Evolutionary conservation across 2,113 vertebrate genomes (phyloP).

Genomic region (Nanger granti): DNA sequence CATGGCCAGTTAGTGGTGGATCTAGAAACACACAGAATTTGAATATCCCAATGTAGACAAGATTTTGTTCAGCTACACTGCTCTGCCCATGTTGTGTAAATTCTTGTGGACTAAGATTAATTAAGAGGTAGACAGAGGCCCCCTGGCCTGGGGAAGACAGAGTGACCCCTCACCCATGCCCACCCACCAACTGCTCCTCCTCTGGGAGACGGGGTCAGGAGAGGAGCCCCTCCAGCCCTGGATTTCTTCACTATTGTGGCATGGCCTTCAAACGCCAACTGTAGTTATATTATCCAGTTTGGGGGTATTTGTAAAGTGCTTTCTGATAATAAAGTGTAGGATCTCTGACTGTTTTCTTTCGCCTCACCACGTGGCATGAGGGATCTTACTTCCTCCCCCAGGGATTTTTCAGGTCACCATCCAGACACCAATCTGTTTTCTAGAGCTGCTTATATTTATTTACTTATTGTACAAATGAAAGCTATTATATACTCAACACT

Average conservation of each 20-base stretch:
- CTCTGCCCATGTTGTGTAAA: neutral
- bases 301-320: neutral
- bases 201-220: neutral
- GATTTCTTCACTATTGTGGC: neutral
- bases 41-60: neutral
- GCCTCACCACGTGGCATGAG: neutral
- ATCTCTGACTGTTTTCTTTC: neutral
- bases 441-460: neutral
- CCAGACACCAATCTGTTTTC: neutral
- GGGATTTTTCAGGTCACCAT: neutral
- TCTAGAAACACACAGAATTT: neutral
- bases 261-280: neutral
- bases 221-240: neutral
- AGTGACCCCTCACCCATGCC: fast-evolving
- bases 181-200: neutral
- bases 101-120: neutral
- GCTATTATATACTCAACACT: neutral
- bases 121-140: neutral
- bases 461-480: neutral
- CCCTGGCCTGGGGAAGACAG: neutral
- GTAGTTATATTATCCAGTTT: too few relatives aligned
- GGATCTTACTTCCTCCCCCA: neutral
- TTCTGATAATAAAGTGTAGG: neutral
- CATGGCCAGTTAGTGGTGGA: fast-evolving
- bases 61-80: neutral